These are phyloP conservation scores for Meteorus cinctellus DNA, from an alignment of 2,888 invertebrate species.

Conservation along the genomic window DNA sequence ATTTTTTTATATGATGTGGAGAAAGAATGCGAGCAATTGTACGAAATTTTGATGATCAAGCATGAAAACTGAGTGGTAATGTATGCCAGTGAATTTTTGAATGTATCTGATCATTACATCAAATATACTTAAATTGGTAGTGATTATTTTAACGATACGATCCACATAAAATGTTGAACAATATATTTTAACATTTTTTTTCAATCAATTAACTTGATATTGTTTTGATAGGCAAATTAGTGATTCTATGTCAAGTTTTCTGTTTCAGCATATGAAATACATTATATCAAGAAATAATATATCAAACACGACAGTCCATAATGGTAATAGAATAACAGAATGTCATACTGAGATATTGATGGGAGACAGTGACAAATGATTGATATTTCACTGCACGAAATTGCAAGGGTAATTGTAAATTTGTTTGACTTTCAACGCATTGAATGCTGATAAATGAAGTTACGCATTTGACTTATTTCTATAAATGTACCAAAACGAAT, in stretches of 20 bases:
- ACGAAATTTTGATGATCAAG: not conserved
- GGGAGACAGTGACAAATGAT: conserved; percentile 4
- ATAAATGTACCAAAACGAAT: not conserved
- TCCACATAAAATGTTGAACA: too few relatives aligned
- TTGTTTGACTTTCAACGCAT: conserved; percentile 35
- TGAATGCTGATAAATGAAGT: not conserved
- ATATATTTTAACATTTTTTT: too few relatives aligned
- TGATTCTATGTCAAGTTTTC: not conserved
- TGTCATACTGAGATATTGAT: not conserved
- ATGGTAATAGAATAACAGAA: not conserved
- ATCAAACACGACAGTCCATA: not conserved
- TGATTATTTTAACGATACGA: too few relatives aligned
- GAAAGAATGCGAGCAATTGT: not conserved
- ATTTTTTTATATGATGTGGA: too few relatives aligned
- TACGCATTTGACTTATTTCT: not conserved
- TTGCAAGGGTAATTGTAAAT: conserved; percentile 35
- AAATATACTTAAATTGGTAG: too few relatives aligned
- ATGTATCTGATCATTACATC: too few relatives aligned
- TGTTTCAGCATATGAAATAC: not conserved
- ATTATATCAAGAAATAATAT: not conserved
- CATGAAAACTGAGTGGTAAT: not conserved
- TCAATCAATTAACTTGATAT: not conserved
- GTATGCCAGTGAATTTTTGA: too few relatives aligned
- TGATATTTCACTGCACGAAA: conserved; percentile 18
- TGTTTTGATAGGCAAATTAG: not conserved